Conservation (phyloP, 53 echinoderm and acorn worm genomes). For the Actinopyga echinites region DNA sequence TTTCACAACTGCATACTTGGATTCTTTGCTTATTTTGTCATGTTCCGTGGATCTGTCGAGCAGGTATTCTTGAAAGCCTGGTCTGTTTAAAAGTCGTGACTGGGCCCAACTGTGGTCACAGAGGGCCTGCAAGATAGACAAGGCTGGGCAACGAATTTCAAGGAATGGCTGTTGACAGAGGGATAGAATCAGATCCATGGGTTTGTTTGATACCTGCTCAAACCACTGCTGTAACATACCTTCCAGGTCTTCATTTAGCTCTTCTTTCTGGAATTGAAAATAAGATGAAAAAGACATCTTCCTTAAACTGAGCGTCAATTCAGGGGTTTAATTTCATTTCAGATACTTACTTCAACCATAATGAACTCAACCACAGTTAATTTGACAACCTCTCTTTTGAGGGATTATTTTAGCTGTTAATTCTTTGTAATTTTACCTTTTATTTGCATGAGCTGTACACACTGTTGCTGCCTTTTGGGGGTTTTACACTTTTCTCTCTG, state of each 20-base stretch:
- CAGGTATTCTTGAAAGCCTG: slow-evolving; percentile 75
- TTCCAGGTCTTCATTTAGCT: slow-evolving; percentile 72
- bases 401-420: no score
- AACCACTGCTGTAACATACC: slow-evolving; percentile 76
- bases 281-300: no score
- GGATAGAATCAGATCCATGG: slow-evolving; percentile 65
- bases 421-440: no score
- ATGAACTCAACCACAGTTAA: no score
- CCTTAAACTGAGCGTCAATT: no score
- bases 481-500: no score
- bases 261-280: slow-evolving; percentile 47
- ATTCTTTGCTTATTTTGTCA: slow-evolving; percentile 73
- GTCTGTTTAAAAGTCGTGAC: slow-evolving; percentile 37
- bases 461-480: no score
- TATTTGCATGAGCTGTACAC: no score
- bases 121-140: slow-evolving; percentile 59
- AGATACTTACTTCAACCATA: no score
- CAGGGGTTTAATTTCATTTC: no score
- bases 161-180: slow-evolving; percentile 81
- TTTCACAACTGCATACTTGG: slow-evolving; percentile 67
- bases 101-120: slow-evolving; percentile 74
- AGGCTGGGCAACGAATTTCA: slow-evolving; percentile 73
- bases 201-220: slow-evolving; percentile 47
- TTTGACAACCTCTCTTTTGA: no score
- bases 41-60: slow-evolving; percentile 75